These are phyloP conservation scores for Philereme transversata DNA, from an alignment of 2,888 invertebrate species.

Conservation along the genomic window DNA sequence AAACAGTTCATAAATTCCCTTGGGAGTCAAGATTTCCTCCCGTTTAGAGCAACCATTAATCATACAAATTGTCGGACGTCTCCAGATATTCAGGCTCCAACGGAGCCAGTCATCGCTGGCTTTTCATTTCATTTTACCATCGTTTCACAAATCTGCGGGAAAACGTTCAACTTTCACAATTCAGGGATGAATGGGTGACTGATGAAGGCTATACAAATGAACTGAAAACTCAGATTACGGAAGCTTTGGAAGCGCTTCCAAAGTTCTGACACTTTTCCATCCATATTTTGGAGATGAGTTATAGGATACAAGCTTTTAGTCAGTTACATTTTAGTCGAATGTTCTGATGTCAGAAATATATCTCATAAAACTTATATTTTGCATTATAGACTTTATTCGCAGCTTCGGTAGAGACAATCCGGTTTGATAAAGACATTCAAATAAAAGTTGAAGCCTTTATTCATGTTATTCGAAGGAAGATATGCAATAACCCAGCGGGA, in stretches of 20 bases:
- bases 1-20: conserved; percentile 46
- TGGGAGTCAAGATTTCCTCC: conserved; percentile 47
- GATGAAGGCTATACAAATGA: conserved; percentile 40
- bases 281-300: background rate
- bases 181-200: conserved; percentile 45
- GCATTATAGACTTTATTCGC: background rate
- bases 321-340: background rate
- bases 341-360: background rate
- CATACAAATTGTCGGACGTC: conserved; percentile 64
- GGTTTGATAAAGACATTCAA: conserved; percentile 15
- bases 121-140: conserved; percentile 28
- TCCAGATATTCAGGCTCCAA: conserved; percentile 59
- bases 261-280: conserved; percentile 4
- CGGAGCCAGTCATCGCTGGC: conserved; percentile 68
- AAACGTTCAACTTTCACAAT: conserved; percentile 46
- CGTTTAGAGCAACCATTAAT: conserved; percentile 55
- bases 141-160: conserved; percentile 52
- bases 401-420: background rate
- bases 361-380: background rate
- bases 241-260: conserved; percentile 8
- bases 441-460: conserved; percentile 26
- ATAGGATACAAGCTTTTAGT: background rate
- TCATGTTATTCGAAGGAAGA: conserved; percentile 16
- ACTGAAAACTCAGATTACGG: conserved; percentile 39
- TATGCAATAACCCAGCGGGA: conserved; percentile 32